Conservation (phyloP, 2,113 vertebrate species). For the Cyprinus carpio region DNA sequence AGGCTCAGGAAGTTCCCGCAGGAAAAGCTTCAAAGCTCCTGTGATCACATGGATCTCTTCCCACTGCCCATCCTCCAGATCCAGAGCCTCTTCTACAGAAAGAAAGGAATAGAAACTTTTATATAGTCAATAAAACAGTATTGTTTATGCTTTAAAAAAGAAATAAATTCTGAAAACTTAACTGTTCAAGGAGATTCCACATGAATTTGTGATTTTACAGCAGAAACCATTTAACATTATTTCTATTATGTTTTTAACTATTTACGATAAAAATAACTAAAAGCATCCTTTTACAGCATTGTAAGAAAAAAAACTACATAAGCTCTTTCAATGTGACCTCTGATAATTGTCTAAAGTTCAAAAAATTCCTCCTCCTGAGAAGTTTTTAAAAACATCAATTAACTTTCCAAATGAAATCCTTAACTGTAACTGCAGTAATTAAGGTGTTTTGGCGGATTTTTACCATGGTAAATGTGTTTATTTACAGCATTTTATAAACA, state of each 20-base stretch:
- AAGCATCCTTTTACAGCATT: background rate
- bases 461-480: background rate
- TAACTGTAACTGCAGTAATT: background rate
- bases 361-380: background rate
- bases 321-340: background rate
- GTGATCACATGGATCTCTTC: conserved; percentile 93
- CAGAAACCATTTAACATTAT: background rate
- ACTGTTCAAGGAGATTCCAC: background rate
- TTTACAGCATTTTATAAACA: background rate
- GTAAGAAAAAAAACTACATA: background rate
- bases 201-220: background rate
- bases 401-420: background rate
- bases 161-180: background rate
- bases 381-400: background rate
- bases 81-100: conserved; percentile 80
- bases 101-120: background rate
- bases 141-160: background rate
- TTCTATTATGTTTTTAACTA: background rate
- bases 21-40: conserved; percentile 90
- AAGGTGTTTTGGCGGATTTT: background rate
- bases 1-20: conserved; percentile 87
- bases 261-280: background rate
- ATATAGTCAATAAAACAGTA: background rate
- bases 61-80: conserved; percentile 90
- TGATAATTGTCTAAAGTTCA: background rate